phyloP scores from a whole-genome alignment of 2,797 vertebrate genomes.

The Anabacerthia variegaticeps region DNA sequence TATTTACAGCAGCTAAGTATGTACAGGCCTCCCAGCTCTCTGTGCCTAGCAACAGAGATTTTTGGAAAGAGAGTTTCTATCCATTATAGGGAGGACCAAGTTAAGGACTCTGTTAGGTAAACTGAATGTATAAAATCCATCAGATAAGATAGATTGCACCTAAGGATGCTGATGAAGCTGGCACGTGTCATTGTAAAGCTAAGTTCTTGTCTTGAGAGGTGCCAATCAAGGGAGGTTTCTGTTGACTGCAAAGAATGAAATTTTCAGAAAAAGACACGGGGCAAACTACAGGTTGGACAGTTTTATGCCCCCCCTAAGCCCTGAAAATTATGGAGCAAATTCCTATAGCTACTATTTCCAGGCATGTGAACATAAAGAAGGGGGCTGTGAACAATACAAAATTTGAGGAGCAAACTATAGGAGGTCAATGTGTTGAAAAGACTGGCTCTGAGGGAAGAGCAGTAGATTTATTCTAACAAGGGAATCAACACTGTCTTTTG shows the following conservation, averaged over 20 bases:
- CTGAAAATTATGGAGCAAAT: neutral
- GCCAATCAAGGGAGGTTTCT: neutral
- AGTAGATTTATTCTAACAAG: neutral
- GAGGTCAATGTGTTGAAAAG: neutral
- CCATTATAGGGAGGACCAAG: neutral
- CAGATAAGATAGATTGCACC: neutral
- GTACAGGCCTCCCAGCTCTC: neutral
- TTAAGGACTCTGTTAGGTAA: neutral
- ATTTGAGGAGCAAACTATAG: neutral
- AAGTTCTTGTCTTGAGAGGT: neutral
- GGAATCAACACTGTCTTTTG: neutral
- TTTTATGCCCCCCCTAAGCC: neutral
- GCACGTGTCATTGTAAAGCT: neutral
- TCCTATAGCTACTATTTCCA: neutral
- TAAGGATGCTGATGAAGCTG: neutral
- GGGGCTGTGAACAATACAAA: neutral
- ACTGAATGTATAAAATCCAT: neutral
- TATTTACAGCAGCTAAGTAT: neutral
- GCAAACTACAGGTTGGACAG: neutral
- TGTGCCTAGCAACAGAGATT: neutral
- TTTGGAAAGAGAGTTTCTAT: neutral
- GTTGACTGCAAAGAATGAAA: neutral
- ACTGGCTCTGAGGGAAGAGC: neutral
- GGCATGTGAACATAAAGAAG: neutral
- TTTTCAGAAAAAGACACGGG: neutral